Evolutionary conservation across 2,797 vertebrate species (phyloP), one percentile per base, ranked within the genome.

Genomic region (Lepus townsendii): DNA sequence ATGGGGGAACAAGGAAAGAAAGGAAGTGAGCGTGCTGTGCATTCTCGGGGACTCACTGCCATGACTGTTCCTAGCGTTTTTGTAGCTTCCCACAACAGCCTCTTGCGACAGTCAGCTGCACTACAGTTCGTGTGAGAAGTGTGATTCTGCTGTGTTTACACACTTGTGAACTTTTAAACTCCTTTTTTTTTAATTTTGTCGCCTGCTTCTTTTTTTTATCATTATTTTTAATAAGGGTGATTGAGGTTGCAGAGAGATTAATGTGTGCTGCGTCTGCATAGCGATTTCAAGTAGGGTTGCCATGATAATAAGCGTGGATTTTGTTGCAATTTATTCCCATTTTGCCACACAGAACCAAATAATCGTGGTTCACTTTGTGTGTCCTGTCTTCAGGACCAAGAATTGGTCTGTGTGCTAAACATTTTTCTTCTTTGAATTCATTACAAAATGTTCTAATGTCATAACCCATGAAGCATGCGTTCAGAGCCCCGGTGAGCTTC

Each of bases 251-350:
- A 97, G 98, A 98, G 98, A 98, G 98, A 99, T 99, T 99, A 99
- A 99, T 99, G 98, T 99, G 99, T 99, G 99, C 98, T 99, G 98
- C 99, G 98, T 98, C 98, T 99, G 98, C 98, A 97, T 98, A 98
- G 98, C 98, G 97, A 98, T 97, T 98, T 95, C 95, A 98, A 98
- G 98, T 99, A 99, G 99, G 99, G 99, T 99, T 99, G 99, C 99
- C 99, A 99, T 98, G 98, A 99, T 99, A 99, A 89, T 80, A 80
- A 87, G 76, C 76, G 24, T 8, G 0, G 62, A 92, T 88, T 96
- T 77, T 27, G 79, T 69, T 60, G 57, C 57, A 73, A 60, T 93
- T 57, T 27, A 14, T 62, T 47, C 42, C 42, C 42, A 42, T 42
- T 42, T 42, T 42, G 42, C 71, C 92, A 63, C 38, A 5, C 7